These are phyloP conservation scores for Suillia variegata DNA, from an alignment of 2,888 invertebrate genomes.

Conservation along the genomic window DNA sequence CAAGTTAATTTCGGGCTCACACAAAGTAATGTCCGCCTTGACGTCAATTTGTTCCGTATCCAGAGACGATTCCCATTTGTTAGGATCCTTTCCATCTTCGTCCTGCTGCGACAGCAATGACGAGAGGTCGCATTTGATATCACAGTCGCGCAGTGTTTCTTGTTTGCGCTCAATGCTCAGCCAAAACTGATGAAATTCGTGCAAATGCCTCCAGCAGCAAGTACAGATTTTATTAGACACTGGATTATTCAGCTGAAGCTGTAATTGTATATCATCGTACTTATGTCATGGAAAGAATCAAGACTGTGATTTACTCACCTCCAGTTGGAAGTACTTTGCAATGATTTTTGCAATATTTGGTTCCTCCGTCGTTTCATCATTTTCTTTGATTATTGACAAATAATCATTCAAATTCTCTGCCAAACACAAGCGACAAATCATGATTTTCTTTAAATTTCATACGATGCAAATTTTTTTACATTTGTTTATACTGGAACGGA, in stretches of 20 bases:
- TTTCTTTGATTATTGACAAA: constrained; percentile 29
- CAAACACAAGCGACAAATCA: constrained; percentile 46
- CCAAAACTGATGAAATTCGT: neutral
- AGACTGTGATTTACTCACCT: constrained; percentile 33
- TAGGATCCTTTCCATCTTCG: too few species aligned
- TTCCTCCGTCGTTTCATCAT: constrained; percentile 23
- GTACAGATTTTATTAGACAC: neutral
- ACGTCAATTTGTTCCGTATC: too few species aligned
- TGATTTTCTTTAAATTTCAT: constrained; percentile 21
- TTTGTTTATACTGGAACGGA: too few species aligned
- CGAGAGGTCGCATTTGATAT: too few species aligned
- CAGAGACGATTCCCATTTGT: too few species aligned
- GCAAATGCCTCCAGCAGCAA: neutral
- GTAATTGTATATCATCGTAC: neutral
- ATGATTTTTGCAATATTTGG: constrained; percentile 46
- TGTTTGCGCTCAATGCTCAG: neutral
- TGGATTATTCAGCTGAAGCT: neutral
- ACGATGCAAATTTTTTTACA: too few species aligned
- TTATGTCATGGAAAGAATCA: neutral
- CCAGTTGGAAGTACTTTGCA: constrained; percentile 47
- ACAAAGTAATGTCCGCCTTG: too few species aligned
- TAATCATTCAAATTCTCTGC: constrained; percentile 40
- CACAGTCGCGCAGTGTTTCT: neutral
- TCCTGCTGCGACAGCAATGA: too few species aligned
- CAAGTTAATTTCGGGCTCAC: too few species aligned